Conservation (phyloP, 2,888 invertebrate species). For the Chymomyza caudatula region DNA sequence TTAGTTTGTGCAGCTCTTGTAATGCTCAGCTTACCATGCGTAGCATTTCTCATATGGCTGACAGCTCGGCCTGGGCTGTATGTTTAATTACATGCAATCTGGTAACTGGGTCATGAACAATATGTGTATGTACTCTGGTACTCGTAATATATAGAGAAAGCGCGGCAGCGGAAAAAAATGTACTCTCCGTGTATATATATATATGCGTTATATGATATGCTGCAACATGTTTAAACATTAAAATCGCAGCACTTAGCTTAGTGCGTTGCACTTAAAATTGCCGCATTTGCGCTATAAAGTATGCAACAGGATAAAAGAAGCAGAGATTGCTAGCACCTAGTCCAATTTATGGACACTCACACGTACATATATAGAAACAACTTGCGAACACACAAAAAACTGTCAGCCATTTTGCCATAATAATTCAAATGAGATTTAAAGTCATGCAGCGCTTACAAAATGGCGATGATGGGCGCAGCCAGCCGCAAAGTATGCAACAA, state of each 20-base stretch:
- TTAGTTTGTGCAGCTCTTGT: slow-evolving; percentile 1
- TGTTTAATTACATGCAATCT: slow-evolving; percentile 34
- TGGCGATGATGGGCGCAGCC: slow-evolving; percentile 42
- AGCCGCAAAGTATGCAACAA: slow-evolving; percentile 75
- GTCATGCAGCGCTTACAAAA: slow-evolving; percentile 22
- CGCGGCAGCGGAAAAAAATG: not conserved
- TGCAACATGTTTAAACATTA: not conserved
- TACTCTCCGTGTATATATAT: not conserved
- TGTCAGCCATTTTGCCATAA: slow-evolving; percentile 68
- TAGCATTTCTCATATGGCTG: slow-evolving; percentile 14
- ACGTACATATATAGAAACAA: slow-evolving; percentile 9
- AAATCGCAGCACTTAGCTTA: slow-evolving; percentile 28
- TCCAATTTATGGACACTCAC: not conserved
- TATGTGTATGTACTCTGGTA: not conserved
- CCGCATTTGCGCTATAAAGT: slow-evolving; percentile 39
- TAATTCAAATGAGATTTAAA: slow-evolving; percentile 76
- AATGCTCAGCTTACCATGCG: slow-evolving; percentile 21
- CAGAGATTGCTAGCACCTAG: slow-evolving; percentile 5
- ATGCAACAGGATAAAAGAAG: slow-evolving; percentile 42
- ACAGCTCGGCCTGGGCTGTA: slow-evolving; percentile 1
- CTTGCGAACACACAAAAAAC: slow-evolving; percentile 44
- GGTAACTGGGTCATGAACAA: slow-evolving; percentile 47
- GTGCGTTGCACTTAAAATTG: slow-evolving; percentile 52
- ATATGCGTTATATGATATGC: not conserved
- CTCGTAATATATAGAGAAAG: not conserved